phyloP scores from a whole-genome alignment of 2,888 invertebrate species.

The Tortricodes alternella region DNA sequence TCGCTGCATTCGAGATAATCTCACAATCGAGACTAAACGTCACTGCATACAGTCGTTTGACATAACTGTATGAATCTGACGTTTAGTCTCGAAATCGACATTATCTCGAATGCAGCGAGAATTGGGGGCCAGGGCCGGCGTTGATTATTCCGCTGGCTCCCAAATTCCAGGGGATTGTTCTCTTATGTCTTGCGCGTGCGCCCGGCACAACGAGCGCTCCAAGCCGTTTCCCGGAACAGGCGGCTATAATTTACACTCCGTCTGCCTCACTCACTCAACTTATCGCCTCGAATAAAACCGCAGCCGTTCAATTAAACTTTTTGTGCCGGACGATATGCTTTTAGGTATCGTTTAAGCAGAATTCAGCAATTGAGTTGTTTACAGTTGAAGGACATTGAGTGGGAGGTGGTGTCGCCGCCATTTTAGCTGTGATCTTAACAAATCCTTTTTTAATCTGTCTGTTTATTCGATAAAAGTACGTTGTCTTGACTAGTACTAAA shows the following conservation, averaged over 20 bases:
- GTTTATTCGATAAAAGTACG: no score
- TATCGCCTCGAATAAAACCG: constrained; percentile 24
- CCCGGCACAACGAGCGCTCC: neutral
- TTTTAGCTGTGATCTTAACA: neutral
- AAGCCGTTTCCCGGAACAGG: constrained; percentile 24
- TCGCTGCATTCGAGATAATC: no score
- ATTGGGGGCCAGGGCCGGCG: no score
- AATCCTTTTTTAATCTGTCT: no score
- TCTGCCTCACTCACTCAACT: constrained; percentile 25
- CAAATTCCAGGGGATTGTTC: no score
- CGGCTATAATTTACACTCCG: constrained; percentile 14
- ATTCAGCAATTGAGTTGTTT: neutral
- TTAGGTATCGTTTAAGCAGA: neutral
- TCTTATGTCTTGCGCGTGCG: neutral
- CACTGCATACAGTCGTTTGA: no score
- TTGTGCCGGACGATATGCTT: constrained; percentile 1
- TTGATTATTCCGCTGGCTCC: no score
- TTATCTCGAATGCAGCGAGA: no score
- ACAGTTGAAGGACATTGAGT: neutral
- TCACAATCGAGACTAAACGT: no score
- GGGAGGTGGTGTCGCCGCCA: neutral
- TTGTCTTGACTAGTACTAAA: no score
- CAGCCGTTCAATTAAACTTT: constrained; percentile 22
- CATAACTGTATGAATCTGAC: no score
- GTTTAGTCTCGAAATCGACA: no score